phyloP scores from a whole-genome alignment of 2,113 vertebrate species.

The Terrapene triunguis region DNA sequence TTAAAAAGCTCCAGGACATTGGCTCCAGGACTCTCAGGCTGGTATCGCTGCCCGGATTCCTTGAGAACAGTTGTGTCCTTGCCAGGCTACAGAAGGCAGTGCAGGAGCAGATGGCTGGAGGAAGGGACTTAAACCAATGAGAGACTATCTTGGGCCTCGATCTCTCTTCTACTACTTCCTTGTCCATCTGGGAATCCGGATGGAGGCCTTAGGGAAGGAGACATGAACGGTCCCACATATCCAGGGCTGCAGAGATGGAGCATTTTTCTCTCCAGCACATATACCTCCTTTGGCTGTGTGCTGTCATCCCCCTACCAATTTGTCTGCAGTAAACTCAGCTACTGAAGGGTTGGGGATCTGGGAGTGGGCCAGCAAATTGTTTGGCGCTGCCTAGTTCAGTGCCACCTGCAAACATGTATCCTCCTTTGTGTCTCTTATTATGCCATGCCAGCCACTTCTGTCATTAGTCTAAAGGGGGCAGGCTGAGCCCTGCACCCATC shows the following conservation, averaged over 20 bases:
- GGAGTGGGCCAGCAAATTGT: neutral
- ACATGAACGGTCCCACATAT: neutral
- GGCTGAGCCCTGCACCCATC: neutral
- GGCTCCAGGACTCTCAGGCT: neutral
- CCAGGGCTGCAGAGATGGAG: neutral
- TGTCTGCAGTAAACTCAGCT: neutral
- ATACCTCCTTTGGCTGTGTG: neutral
- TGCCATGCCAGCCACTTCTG: neutral
- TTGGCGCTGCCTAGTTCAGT: neutral
- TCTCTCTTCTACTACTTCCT: neutral
- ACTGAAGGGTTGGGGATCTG: too few species aligned
- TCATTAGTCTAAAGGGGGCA: neutral
- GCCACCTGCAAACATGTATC: neutral
- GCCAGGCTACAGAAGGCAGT: neutral
- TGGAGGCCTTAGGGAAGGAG: neutral
- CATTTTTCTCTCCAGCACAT: neutral
- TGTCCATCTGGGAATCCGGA: neutral
- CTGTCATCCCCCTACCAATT: neutral
- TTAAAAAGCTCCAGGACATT: conserved; percentile 28
- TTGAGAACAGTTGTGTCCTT: conserved; percentile 57
- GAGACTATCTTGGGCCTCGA: conserved; percentile 9
- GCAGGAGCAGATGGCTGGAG: conserved; percentile 33
- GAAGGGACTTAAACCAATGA: conserved; percentile 13
- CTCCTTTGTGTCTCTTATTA: neutral
- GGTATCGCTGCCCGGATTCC: conserved; percentile 33